A percentile compares a stretch with the other conserved stretches of the same genome.
phyloP scores from a whole-genome alignment of 2,113 vertebrate species.

The Muntiacus muntjak region DNA sequence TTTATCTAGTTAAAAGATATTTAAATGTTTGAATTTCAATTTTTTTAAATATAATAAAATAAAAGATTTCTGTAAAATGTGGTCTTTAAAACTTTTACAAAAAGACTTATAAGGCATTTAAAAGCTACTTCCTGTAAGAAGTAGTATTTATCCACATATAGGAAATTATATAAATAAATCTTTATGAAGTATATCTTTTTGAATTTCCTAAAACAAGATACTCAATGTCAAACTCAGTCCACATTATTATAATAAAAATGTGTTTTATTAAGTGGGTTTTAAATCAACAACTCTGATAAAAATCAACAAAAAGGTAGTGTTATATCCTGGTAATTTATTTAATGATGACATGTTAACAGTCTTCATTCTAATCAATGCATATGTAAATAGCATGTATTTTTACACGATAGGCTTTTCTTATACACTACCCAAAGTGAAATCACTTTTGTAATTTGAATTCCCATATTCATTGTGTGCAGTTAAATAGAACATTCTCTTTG shows the following conservation, averaged over 20 bases:
- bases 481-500: background rate
- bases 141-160: background rate
- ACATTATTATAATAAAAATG: background rate
- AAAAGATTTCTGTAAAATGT: background rate
- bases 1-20: background rate
- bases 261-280: background rate
- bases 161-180: background rate
- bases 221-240: background rate
- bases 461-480: background rate
- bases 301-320: background rate
- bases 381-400: background rate
- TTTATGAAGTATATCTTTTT: background rate
- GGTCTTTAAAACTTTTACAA: background rate
- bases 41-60: background rate
- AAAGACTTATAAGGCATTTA: background rate
- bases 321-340: background rate
- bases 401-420: background rate
- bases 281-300: background rate
- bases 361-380: background rate
- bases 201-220: background rate
- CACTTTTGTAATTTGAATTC: background rate
- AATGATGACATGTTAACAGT: background rate
- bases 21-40: background rate
- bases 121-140: background rate
- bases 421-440: background rate